Conservation (phyloP, 2,888 invertebrate genomes). For the Pteria penguin region DNA sequence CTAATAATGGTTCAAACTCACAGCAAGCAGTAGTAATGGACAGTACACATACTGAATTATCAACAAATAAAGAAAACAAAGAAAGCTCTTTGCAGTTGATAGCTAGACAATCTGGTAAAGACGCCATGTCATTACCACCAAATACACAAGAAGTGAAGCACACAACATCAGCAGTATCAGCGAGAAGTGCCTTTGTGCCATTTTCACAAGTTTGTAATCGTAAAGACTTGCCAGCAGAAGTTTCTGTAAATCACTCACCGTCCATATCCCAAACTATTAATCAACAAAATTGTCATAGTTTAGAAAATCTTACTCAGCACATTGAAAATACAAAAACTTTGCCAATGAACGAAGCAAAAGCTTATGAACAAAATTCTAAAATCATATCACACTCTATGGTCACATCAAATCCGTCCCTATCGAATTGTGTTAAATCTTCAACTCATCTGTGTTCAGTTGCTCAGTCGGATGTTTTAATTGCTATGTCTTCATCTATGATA, state of each 20-base stretch:
- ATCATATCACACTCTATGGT: neutral
- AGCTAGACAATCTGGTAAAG: neutral
- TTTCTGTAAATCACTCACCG: neutral
- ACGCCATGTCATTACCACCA: neutral
- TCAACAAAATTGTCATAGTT: neutral
- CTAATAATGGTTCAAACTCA: neutral
- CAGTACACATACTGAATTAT: neutral
- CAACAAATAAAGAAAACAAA: neutral
- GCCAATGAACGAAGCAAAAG: neutral
- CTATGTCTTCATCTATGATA: neutral
- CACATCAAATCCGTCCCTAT: slow-evolving; percentile 16
- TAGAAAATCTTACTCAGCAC: neutral
- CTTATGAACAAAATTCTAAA: neutral
- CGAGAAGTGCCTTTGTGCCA: slow-evolving; percentile 74
- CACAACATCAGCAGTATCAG: slow-evolving; percentile 52
- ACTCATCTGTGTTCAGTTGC: neutral
- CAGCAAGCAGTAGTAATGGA: neutral
- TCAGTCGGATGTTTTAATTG: neutral
- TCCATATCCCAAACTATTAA: neutral
- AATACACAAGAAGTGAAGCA: slow-evolving; percentile 1
- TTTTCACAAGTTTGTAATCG: slow-evolving; percentile 61
- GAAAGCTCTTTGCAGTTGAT: neutral
- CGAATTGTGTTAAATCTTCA: neutral
- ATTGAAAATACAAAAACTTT: neutral
- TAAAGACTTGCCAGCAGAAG: slow-evolving; percentile 36